These are phyloP conservation scores for Arremon aurantiirostris DNA, from an alignment of 2,797 vertebrate species.

Conservation along the genomic window DNA sequence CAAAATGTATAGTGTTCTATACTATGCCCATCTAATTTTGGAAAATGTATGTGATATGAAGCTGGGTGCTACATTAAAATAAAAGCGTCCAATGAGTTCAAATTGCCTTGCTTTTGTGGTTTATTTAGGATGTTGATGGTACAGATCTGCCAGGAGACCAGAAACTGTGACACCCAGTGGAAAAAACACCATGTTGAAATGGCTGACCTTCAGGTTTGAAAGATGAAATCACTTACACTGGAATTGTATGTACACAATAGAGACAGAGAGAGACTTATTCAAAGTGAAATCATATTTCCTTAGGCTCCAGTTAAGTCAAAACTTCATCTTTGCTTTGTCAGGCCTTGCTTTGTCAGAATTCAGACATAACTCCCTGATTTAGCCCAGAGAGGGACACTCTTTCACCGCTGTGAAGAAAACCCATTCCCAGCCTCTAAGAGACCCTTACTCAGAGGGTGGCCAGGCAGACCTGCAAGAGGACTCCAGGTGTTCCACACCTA, in stretches of 20 bases:
- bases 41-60: conserved; percentile 65
- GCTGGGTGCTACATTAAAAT: conserved; percentile 68
- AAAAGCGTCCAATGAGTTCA: conserved; percentile 63
- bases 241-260: not conserved
- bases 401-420: not conserved
- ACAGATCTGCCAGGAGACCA: conserved; percentile 1
- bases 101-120: conserved; percentile 15
- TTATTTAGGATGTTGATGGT: conserved; percentile 23
- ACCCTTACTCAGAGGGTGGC: fast-evolving
- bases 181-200: not conserved
- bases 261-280: not conserved
- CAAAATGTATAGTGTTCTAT: conserved; percentile 32
- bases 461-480: not conserved
- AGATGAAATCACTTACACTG: conserved; percentile 11
- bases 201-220: conserved; percentile 23
- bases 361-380: not conserved
- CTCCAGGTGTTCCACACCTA: not conserved
- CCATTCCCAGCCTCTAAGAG: not conserved
- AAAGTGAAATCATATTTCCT: not conserved
- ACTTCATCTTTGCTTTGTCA: not conserved
- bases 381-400: not conserved
- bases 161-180: not conserved
- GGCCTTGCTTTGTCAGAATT: not conserved
- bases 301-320: not conserved
- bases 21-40: conserved; percentile 60